Evolutionary conservation across 2,888 invertebrate species (phyloP), one percentile per base, ranked within the genome.

Genomic region (Lithophane ornitopus): DNA sequence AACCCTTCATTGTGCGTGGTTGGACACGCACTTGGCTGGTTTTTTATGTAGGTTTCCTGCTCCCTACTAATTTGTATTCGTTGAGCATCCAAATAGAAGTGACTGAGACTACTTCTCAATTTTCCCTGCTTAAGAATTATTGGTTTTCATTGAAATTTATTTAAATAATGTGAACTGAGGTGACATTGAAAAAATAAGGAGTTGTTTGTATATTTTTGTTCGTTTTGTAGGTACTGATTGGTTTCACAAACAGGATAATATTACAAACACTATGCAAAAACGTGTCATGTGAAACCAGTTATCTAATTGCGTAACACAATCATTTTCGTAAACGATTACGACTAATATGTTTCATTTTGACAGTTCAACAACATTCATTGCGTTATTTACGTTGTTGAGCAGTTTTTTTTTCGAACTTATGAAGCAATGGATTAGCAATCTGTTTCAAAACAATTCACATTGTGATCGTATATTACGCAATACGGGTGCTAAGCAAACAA

Each of bases 21-120:
- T n/a, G n/a, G n/a, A n/a, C n/a, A n/a, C n/a, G n/a, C n/a, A n/a
- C n/a, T n/a, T n/a, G n/a, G n/a, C n/a, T n/a, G n/a, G n/a, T n/a
- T n/a, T 34, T 14, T 16, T 14, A 41, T 14, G 2, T 16, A 2
- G 0, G 26, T 59, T 63, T 59, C 46, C 39, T 61, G 8, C 49
- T 9, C 9, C 12, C 2, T 22, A 8, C 4, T 61, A 16, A 49
- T 77, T 67, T 62, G 61, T 78, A 78, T 67, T 67, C 56, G 3
- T 4, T 41, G 6, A 44, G 6, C 41, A 28, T 78, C 0, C n/a
- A 16, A 34, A 39, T n/a, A 34, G 3, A 2, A 59, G 16, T 78
- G 46, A 78, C 54, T 54, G 46, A 56, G 7, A 34, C 4, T 1
- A 26, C n/a, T 72, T 41, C 73, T n/a, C 26, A 63, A 52, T 16